phyloP scores from a whole-genome alignment of 2,113 vertebrate species.

The Plectropomus leopardus region DNA sequence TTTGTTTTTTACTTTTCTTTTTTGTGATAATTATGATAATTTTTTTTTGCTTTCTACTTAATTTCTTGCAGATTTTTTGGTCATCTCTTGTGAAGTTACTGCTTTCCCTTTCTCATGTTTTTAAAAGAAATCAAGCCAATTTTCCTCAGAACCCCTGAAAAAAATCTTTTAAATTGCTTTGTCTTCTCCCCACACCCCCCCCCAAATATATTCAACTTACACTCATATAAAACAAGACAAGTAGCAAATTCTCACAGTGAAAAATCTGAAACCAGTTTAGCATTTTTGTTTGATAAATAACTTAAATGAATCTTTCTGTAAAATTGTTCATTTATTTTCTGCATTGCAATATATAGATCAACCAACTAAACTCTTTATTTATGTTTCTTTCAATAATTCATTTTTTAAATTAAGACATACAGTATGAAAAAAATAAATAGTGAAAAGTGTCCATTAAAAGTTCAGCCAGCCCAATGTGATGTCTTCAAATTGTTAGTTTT shows the following conservation, averaged over 20 bases:
- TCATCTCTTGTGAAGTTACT: no score
- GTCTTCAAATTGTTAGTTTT: not conserved
- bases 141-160: no score
- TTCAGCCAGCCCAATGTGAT: not conserved
- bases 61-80: no score
- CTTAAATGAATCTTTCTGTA: no score
- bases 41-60: no score
- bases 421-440: not conserved
- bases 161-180: not conserved
- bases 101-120: no score
- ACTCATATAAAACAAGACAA: not conserved
- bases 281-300: not conserved
- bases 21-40: no score
- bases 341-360: not conserved
- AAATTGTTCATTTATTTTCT: no score
- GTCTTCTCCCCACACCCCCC: not conserved
- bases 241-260: not conserved
- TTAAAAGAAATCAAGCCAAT: no score
- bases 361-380: not conserved
- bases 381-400: not conserved
- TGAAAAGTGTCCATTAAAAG: not conserved
- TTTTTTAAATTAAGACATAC: not conserved
- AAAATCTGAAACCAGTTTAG: not conserved
- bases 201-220: not conserved
- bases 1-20: no score